A percentile compares a stretch with the other conserved stretches of the same genome.
These are phyloP conservation scores for Lordiphosa collinella DNA, from an alignment of 1,140 invertebrate species.

Conservation along the genomic window DNA sequence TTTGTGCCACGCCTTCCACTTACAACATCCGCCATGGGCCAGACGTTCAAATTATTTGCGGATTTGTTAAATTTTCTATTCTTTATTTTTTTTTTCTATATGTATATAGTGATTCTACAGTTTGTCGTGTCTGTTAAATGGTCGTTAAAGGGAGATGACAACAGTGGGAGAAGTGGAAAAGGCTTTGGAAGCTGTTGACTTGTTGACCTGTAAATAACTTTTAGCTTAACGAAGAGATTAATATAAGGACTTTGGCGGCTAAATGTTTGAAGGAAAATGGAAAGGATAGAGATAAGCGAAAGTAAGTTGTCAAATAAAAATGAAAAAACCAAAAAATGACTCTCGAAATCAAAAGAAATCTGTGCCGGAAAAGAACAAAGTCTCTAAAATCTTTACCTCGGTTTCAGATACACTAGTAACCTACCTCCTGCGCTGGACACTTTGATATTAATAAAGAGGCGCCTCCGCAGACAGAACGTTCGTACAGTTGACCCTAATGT, in stretches of 20 bases:
- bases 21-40: constrained; percentile 10
- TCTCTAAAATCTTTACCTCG: no score
- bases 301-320: no score
- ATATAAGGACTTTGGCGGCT: constrained; percentile 6
- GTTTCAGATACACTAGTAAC: no score
- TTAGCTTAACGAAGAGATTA: constrained; percentile 48
- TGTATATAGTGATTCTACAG: constrained; percentile 41
- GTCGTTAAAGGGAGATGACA: constrained; percentile 37
- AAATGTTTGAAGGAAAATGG: not conserved
- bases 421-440: no score
- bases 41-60: constrained; percentile 70
- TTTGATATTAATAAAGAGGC: no score
- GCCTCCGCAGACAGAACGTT: no score
- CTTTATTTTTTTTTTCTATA: constrained; percentile 28
- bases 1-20: constrained; percentile 26
- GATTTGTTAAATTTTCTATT: constrained; percentile 65
- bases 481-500: no score
- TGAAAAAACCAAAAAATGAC: no score
- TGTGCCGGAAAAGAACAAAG: no score
- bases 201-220: constrained; percentile 54
- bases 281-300: not conserved
- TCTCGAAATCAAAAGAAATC: no score
- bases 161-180: constrained; percentile 1
- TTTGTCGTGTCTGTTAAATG: constrained; percentile 58
- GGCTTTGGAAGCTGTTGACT: constrained; percentile 39